Evolutionary conservation across 2,113 vertebrate species (phyloP).

Genomic region (Corydoras sp.): DNA sequence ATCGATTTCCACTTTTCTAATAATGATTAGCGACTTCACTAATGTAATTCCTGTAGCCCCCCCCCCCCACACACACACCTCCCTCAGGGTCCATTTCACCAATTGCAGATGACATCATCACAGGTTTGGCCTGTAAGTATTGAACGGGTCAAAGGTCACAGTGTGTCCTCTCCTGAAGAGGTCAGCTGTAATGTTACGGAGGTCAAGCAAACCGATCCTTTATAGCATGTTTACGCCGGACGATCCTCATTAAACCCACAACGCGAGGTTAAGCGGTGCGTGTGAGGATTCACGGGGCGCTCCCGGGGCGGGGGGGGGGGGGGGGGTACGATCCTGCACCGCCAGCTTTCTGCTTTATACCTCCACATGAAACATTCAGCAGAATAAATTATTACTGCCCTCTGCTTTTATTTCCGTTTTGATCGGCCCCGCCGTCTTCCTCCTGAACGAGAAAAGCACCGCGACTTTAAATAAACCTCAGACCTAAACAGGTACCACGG

Average conservation of each 20-base stretch:
- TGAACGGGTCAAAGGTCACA: slow-evolving; percentile 65
- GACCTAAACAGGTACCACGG: too few species aligned
- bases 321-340: background rate
- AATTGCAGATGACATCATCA: slow-evolving; percentile 38
- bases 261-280: background rate
- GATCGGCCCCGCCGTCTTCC: slow-evolving; percentile 4
- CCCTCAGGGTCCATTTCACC: slow-evolving; percentile 24
- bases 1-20: slow-evolving; percentile 14
- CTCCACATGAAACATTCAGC: slow-evolving; percentile 29
- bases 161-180: slow-evolving; percentile 58
- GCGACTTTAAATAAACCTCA: too few species aligned
- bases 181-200: slow-evolving; percentile 55
- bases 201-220: slow-evolving; percentile 48
- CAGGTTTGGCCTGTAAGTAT: slow-evolving; percentile 62
- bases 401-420: slow-evolving; percentile 1
- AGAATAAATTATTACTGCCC: slow-evolving; percentile 28
- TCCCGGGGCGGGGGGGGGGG: slow-evolving; percentile 9
- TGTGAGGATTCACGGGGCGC: background rate
- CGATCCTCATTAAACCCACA: background rate
- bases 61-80: background rate
- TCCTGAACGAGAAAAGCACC: too few species aligned
- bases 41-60: slow-evolving; percentile 11
- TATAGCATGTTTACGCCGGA: slow-evolving; percentile 22
- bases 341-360: slow-evolving; percentile 21
- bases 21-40: slow-evolving; percentile 22